phyloP scores from a whole-genome alignment of 1,140 invertebrate genomes.

The Caenorhabditis remanei region DNA sequence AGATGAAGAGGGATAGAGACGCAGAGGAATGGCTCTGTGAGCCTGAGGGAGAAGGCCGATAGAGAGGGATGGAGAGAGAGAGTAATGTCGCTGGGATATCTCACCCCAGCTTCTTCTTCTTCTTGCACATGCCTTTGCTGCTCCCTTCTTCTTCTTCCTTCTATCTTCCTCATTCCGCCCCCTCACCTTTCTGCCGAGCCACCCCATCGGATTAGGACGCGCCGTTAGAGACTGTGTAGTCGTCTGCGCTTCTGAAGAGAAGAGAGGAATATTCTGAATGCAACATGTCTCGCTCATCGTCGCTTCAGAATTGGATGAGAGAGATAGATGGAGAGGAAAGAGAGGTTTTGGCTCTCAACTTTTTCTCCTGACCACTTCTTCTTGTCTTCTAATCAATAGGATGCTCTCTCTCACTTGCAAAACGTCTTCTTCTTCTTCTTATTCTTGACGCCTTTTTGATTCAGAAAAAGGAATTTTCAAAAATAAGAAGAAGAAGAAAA shows the following conservation, averaged over 20 bases:
- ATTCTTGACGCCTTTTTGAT: slow-evolving; percentile 11
- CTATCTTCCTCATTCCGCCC: neutral
- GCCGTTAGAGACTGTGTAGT: neutral
- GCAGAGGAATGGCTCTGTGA: neutral
- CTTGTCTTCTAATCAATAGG: slow-evolving; percentile 50
- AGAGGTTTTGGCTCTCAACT: neutral
- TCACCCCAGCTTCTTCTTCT: neutral
- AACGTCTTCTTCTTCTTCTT: neutral
- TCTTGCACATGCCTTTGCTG: neutral
- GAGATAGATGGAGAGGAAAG: neutral
- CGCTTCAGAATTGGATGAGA: neutral
- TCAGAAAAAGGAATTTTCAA: neutral
- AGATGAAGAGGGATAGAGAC: neutral
- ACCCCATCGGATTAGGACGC: slow-evolving; percentile 25
- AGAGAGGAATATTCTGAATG: slow-evolving; percentile 12
- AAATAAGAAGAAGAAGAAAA: no score
- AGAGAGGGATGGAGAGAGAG: slow-evolving; percentile 20
- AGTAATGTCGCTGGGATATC: slow-evolving; percentile 25
- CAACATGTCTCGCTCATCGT: slow-evolving; percentile 18
- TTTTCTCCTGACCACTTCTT: slow-evolving; percentile 4
- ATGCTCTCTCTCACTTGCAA: neutral
- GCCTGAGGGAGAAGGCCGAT: no score
- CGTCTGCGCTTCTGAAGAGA: no score
- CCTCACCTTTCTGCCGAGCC: slow-evolving; percentile 38
- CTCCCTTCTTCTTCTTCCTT: neutral